Conservation (phyloP, 64 coral and sea anemone species). For the Actinia equina region DNA sequence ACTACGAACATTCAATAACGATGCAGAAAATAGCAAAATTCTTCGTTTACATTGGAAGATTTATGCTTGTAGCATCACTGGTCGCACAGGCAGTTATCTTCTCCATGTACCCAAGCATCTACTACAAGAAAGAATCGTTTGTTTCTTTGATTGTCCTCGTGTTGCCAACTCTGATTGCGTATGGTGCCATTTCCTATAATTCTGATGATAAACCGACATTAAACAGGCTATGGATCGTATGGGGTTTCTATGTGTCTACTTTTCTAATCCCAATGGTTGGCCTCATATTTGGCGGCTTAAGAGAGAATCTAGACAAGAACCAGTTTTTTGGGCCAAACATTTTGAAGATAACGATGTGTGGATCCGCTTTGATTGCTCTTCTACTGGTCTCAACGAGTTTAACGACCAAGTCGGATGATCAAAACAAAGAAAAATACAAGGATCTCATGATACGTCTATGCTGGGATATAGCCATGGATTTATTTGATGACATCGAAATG, state of each 20-base stretch:
- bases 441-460: conserved; percentile 3
- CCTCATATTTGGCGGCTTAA: background rate
- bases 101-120: too few species aligned
- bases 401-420: background rate
- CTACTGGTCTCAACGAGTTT: conserved; percentile 27
- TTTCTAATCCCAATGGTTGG: conserved; percentile 12
- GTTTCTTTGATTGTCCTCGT: too few species aligned
- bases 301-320: conserved; percentile 26
- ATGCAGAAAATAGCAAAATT: too few species aligned
- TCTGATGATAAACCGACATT: too few species aligned
- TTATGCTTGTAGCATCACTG: too few species aligned
- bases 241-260: background rate
- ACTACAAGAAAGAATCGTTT: too few species aligned
- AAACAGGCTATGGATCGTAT: background rate
- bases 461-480: conserved; percentile 10
- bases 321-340: conserved; percentile 52
- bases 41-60: too few species aligned
- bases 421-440: background rate
- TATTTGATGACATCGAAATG: conserved; percentile 58
- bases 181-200: too few species aligned
- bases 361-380: conserved; percentile 19
- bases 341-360: conserved; percentile 37
- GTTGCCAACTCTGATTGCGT: too few species aligned
- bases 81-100: too few species aligned
- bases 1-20: too few species aligned